Conservation (phyloP, 2,113 vertebrate species). For the Crotalus tigris region DNA sequence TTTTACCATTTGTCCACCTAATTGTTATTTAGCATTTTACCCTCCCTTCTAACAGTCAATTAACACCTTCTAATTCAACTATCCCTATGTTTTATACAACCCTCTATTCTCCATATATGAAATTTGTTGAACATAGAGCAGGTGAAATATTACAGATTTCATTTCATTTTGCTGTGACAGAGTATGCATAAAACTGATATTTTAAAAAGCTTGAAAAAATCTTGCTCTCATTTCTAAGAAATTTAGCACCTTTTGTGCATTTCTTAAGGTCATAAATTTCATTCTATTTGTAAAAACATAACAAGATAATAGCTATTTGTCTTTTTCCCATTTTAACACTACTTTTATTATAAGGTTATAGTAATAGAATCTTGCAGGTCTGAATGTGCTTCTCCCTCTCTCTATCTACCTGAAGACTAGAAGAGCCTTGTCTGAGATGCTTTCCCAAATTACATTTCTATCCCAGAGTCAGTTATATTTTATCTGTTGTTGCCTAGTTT, state of each 20-base stretch:
- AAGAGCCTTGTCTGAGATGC: not conserved
- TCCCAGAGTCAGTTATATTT: not conserved
- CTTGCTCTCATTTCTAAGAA: not conserved
- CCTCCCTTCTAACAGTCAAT: not conserved
- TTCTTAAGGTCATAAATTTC: not conserved
- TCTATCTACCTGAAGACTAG: not conserved
- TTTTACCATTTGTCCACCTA: not conserved
- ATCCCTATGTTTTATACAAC: not conserved
- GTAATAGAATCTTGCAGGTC: not conserved
- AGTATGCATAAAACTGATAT: not conserved
- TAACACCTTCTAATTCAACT: not conserved
- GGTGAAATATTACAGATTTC: not conserved
- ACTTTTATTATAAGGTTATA: not conserved
- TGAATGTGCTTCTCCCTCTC: not conserved
- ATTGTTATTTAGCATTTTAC: not conserved
- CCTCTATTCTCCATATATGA: not conserved
- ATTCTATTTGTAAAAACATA: not conserved
- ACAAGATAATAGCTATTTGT: not conserved
- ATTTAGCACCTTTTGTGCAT: not conserved
- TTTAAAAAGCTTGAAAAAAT: not conserved
- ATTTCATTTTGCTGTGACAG: not conserved
- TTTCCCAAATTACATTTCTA: not conserved
- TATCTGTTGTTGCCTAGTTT: not conserved
- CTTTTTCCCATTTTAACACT: not conserved
- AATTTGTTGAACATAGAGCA: not conserved